Percentiles rank a stretch among this genome's conserved stretches.
Conservation (phyloP, 2,888 invertebrate genomes). For the Rhogogaster chlorosoma region DNA sequence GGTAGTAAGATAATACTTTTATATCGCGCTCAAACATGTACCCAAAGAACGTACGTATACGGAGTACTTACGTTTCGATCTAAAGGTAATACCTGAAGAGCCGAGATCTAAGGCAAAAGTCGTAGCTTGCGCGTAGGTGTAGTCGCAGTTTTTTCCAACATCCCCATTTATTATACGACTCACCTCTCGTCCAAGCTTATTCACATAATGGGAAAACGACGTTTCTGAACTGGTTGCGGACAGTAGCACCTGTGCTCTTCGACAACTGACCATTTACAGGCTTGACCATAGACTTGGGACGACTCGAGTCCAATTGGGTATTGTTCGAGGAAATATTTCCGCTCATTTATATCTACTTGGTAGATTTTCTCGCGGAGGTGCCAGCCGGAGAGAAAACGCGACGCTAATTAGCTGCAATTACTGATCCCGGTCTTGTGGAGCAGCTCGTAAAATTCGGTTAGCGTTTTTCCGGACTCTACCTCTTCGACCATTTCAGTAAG, state of each 20-base stretch:
- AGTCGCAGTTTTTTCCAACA: neutral
- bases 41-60: neutral
- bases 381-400: neutral
- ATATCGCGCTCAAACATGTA: neutral
- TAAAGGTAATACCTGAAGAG: neutral
- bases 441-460: conserved; percentile 21
- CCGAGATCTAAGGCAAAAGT: neutral
- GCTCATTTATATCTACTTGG: neutral
- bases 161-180: neutral
- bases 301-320: neutral
- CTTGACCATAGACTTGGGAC: neutral
- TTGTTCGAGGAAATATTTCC: neutral
- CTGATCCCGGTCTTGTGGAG: neutral
- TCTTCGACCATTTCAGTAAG: neutral
- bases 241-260: conserved; percentile 34
- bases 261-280: conserved; percentile 33
- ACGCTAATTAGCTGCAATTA: conserved; percentile 18
- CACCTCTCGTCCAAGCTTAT: neutral
- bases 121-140: neutral
- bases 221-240: neutral
- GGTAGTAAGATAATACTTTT: neutral
- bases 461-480: neutral
- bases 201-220: neutral
- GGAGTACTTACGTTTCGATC: neutral
- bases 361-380: neutral